Evolutionary conservation across 2,888 invertebrate genomes (phyloP), one percentile per base, ranked within the genome.

Genomic region (Idaea aversata): DNA sequence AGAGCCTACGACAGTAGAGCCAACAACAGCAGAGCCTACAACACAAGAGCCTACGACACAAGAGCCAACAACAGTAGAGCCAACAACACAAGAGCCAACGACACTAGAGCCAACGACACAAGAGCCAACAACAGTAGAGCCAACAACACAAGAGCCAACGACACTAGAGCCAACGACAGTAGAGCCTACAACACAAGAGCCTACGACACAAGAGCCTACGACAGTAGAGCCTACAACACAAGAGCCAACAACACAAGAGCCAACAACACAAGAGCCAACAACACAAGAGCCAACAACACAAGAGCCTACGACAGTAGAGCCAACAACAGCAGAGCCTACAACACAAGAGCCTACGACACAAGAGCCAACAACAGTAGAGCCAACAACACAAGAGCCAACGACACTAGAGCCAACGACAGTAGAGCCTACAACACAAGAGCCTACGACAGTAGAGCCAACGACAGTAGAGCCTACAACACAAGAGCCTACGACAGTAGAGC

Each of bases 321-420:
- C 15, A n/a, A 58, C 58, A 4, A 58, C 58, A 4, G 16, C 4
- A 5, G 58, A 58, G 58, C 38, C 38, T 6, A 38, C 38, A 59
- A 62, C 61, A 10, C 34, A 60, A 13, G 58, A 4, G 25, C 58
- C 61, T n/a, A n/a, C n/a, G n/a, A n/a, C n/a, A n/a, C n/a, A n/a
- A n/a, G n/a, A n/a, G 0, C 63, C 66, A 1, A 68, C 73, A 0
- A 67, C 70, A 1, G 34, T 36, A 10, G 63, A 59, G 0, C n/a
- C 63, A 0, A 69, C 70, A 4, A 36, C 61, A 13, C 64, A 61
- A 5, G 15, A 65, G 3, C 13, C 65, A 0, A 65, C 70, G 0
- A 68, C 68, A 2, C 63, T 64, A 10, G 16, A 16, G 15, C 15
- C 38, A 3, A 57, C 63, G 0, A 63, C 63, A 4, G 16, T 5